Evolutionary conservation across 2,888 invertebrate species (phyloP).

Genomic region (Drosophila mimica): DNA sequence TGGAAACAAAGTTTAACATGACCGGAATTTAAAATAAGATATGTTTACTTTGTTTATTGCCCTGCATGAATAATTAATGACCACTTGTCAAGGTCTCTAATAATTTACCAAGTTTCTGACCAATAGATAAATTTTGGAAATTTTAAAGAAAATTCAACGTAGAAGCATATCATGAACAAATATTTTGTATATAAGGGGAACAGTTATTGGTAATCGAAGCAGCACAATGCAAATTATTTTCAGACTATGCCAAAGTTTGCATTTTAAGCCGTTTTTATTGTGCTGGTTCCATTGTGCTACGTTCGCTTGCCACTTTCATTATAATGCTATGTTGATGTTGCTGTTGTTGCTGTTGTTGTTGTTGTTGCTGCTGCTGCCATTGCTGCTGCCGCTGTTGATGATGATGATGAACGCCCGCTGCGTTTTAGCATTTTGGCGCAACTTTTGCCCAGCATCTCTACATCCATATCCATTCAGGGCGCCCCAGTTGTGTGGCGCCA

Average conservation of each 20-base stretch:
- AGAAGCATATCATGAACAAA: constrained; percentile 24
- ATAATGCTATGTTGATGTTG: constrained; percentile 37
- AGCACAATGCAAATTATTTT: constrained; percentile 51
- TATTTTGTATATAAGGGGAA: constrained; percentile 19
- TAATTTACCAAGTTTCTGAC: neutral
- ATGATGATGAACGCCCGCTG: constrained; percentile 68
- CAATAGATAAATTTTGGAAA: neutral
- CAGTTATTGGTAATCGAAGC: constrained; percentile 50
- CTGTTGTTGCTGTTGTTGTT: constrained; percentile 1
- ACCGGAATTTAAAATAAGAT: constrained; percentile 3
- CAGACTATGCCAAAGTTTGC: constrained; percentile 42
- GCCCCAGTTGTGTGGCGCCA: constrained; percentile 64
- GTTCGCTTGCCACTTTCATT: constrained; percentile 46
- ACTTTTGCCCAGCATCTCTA: constrained; percentile 60
- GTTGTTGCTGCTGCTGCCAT: constrained; percentile 1
- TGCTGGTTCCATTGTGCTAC: constrained; percentile 62
- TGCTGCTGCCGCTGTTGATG: constrained; percentile 18
- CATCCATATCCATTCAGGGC: constrained; percentile 48
- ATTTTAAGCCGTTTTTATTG: constrained; percentile 69
- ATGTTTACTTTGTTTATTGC: neutral
- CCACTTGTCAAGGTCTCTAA: constrained; percentile 7
- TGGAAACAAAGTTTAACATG: neutral
- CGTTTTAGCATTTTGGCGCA: constrained; percentile 72
- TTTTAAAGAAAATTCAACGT: constrained; percentile 22
- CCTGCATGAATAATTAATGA: constrained; percentile 15